These are phyloP conservation scores for Sycobia sp. DNA, from an alignment of 1,140 invertebrate species.

Conservation along the genomic window DNA sequence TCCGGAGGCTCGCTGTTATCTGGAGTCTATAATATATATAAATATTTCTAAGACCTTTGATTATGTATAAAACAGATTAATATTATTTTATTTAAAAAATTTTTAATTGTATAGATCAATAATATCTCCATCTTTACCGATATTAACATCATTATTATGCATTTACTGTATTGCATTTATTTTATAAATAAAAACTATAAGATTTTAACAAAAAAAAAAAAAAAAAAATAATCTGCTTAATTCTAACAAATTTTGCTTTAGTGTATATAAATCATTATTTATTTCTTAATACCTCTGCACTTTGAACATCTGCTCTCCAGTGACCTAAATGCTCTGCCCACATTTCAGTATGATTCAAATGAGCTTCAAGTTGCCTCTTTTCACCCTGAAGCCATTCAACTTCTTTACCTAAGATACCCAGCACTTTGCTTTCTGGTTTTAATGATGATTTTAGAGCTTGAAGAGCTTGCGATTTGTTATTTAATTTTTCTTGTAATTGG, in stretches of 20 bases:
- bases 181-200: too few species aligned
- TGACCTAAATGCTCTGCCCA: slow-evolving; percentile 87
- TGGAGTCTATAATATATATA: slow-evolving; percentile 62
- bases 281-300: slow-evolving; percentile 75
- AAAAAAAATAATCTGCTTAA: too few species aligned
- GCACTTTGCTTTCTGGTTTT: slow-evolving; percentile 77
- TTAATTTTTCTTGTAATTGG: slow-evolving; percentile 78
- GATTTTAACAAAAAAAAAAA: too few species aligned
- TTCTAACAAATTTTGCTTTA: too few species aligned
- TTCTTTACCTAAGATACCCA: slow-evolving; percentile 79
- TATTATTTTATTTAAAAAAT: not conserved
- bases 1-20: slow-evolving; percentile 80
- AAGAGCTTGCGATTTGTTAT: slow-evolving; percentile 81
- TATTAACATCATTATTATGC: too few species aligned
- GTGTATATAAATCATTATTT: slow-evolving; percentile 5
- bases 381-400: slow-evolving; percentile 80
- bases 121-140: too few species aligned
- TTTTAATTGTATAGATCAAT: slow-evolving; percentile 18
- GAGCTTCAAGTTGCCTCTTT: slow-evolving; percentile 77
- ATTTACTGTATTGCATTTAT: too few species aligned
- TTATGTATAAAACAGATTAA: not conserved
- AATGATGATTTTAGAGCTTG: slow-evolving; percentile 76
- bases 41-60: too few species aligned
- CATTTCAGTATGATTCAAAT: slow-evolving; percentile 82
- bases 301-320: slow-evolving; percentile 83